Evolutionary conservation across 2,888 invertebrate genomes (phyloP), one percentile per base, ranked within the genome.

Genomic region (Zygogramma bicolorata): DNA sequence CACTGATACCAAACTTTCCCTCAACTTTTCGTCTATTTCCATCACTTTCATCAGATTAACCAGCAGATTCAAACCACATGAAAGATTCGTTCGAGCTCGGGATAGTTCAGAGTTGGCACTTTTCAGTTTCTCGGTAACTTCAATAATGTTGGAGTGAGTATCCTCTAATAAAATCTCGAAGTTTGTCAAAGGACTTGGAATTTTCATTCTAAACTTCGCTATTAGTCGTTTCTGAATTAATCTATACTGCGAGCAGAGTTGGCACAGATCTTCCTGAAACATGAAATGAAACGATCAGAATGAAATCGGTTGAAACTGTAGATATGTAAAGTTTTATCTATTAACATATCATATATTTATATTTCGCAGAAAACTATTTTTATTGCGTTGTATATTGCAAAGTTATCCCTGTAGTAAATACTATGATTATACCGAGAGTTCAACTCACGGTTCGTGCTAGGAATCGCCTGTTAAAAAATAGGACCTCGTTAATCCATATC

Each of bases 141-240:
- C 85, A 42, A 88, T 85, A n/a, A 92, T 87, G 82, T 93, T 91
- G 73, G 89, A 85, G 81, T 93, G 91, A 0, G 94, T 94, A 73
- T 93, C 93, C 71, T 91, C 91, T 82, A 95, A 88, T 5, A 95
- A 87, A 60, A 91, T 90, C 84, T 94, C 93, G 62, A 96, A 86
- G 69, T 92, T 91, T 57, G 91, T 90, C 73, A 96, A 89, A 49
- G 94, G 92, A 1, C 92, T 90, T 0, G 94, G 93, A 65, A 93
- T 95, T 82, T 93, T 91, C 70, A 95, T 94, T 77, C 94, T 94
- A 82, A 94, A 93, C 83, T 94, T 92, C 1, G 93, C 91, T 73
- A 96, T 88, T 40, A 96, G 88, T 74, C 92, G 89, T 83, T 93
- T 92, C 86, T 96, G 94, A 38, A 96, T 91, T 69, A 93, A 88